Evolutionary conservation across 1,140 invertebrate species (phyloP).

Genomic region (Diorhabda elongata): DNA sequence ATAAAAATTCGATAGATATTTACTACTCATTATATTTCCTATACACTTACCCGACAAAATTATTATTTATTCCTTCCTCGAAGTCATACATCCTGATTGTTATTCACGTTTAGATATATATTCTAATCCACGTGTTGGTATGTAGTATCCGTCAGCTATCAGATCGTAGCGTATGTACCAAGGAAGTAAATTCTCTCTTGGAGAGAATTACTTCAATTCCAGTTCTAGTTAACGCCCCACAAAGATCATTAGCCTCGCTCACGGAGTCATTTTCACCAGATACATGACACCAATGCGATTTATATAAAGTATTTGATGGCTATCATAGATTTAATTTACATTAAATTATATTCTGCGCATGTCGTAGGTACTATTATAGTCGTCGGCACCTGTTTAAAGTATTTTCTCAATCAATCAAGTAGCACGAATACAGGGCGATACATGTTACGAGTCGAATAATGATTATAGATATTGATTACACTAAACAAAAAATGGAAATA

Average conservation of each 20-base stretch:
- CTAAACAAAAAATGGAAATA: too few species aligned
- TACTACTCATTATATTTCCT: too few species aligned
- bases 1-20: too few species aligned
- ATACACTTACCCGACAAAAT: too few species aligned
- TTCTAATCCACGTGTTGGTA: too few species aligned
- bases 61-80: too few species aligned
- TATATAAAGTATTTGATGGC: neutral
- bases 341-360: neutral
- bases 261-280: neutral
- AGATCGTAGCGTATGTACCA: too few species aligned
- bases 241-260: neutral
- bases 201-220: neutral
- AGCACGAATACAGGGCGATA: neutral
- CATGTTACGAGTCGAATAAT: too few species aligned
- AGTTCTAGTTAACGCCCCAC: slow-evolving; percentile 1
- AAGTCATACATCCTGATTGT: too few species aligned
- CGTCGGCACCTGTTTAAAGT: neutral
- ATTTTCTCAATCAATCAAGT: neutral
- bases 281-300: neutral
- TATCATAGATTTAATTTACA: neutral
- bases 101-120: too few species aligned
- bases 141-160: too few species aligned
- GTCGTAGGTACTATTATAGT: neutral
- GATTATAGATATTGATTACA: too few species aligned
- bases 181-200: slow-evolving; percentile 2